Conservation (phyloP, 2,888 invertebrate species). For the Lithophane leautieri region DNA sequence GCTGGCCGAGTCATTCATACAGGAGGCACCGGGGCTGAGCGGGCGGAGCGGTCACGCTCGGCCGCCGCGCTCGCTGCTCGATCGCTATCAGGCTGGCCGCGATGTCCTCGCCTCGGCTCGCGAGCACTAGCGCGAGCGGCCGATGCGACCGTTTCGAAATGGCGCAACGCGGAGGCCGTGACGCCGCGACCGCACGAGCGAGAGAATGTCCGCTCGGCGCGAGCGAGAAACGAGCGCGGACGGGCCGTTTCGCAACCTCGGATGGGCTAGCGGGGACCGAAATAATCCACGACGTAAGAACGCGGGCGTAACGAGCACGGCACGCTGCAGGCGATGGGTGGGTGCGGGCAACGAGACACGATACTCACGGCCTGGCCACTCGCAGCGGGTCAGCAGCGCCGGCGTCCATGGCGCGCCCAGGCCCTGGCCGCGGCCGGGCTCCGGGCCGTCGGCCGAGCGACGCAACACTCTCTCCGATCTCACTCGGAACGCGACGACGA, state of each 20-base stretch:
- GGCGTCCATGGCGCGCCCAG: constrained; percentile 89
- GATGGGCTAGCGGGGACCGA: constrained; percentile 85
- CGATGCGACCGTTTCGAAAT: constrained; percentile 86
- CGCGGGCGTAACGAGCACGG: constrained; percentile 75
- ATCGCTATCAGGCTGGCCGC: constrained; percentile 83
- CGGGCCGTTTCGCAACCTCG: constrained; percentile 88
- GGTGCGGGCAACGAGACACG: constrained; percentile 68
- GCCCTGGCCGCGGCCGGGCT: constrained; percentile 89
- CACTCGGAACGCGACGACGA: constrained; percentile 88
- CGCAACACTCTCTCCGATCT: constrained; percentile 89
- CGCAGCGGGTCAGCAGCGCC: constrained; percentile 88
- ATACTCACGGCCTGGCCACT: constrained; percentile 90
- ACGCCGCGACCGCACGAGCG: constrained; percentile 86
- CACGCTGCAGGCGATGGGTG: constrained; percentile 73
- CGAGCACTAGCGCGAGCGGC: constrained; percentile 74
- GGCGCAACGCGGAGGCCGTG: constrained; percentile 90
- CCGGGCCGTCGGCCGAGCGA: constrained; percentile 88
- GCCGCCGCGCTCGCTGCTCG: constrained; percentile 82
- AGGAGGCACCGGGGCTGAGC: constrained; percentile 73
- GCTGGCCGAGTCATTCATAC: constrained; percentile 80
- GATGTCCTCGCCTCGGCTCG: constrained; percentile 81
- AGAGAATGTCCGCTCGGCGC: constrained; percentile 88
- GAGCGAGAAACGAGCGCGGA: constrained; percentile 84
- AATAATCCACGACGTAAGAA: constrained; percentile 85
- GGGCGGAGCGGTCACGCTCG: constrained; percentile 87